A percentile compares a stretch with the other conserved stretches of the same genome.
Evolutionary conservation across 2,888 invertebrate genomes (phyloP).

Genomic region (Chesias legatella): DNA sequence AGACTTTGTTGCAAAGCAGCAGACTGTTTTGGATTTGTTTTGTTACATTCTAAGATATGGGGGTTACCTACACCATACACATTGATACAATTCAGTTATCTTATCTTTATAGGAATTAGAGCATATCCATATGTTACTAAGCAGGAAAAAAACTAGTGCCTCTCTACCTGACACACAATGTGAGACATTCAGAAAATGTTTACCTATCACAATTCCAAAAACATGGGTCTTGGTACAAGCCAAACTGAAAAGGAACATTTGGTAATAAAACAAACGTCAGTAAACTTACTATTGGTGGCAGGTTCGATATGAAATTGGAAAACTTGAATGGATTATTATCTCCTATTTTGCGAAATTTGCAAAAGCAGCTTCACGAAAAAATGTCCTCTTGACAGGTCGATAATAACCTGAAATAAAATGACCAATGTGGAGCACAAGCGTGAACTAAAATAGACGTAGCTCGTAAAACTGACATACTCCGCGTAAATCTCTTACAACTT

Average conservation of each 20-base stretch:
- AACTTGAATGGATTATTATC: slow-evolving; percentile 78
- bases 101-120: neutral
- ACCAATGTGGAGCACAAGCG: slow-evolving; percentile 62
- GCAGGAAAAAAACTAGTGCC: too few relatives aligned
- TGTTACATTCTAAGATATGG: too few relatives aligned
- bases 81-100: neutral
- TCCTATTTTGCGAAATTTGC: slow-evolving; percentile 78
- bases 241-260: slow-evolving; percentile 2
- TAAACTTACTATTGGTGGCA: slow-evolving; percentile 75
- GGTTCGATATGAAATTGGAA: slow-evolving; percentile 78
- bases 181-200: neutral
- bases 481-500: slow-evolving; percentile 22
- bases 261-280: slow-evolving; percentile 11
- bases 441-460: slow-evolving; percentile 27
- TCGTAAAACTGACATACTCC: slow-evolving; percentile 18
- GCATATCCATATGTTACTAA: neutral
- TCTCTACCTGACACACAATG: too few relatives aligned
- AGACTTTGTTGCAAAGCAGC: too few relatives aligned
- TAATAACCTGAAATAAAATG: slow-evolving; percentile 78
- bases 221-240: neutral
- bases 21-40: too few relatives aligned
- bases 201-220: neutral
- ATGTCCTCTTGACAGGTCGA: slow-evolving; percentile 79
- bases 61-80: neutral
- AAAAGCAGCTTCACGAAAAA: slow-evolving; percentile 67